Conservation (phyloP, 2,113 vertebrate genomes). For the Colaptes auratus region DNA sequence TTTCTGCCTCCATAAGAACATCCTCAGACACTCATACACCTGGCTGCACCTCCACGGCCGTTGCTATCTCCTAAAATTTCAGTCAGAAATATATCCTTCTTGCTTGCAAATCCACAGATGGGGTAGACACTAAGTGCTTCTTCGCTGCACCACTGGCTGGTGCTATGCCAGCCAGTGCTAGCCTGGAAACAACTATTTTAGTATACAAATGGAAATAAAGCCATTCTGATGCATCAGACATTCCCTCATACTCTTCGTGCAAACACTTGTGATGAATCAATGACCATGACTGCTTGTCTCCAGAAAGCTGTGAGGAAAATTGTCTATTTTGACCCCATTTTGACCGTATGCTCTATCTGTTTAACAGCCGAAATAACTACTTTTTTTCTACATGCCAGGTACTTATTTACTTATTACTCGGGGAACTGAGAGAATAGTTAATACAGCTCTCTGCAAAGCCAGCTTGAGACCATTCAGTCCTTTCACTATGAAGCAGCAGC, state of each 20-base stretch:
- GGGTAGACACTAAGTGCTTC: not conserved
- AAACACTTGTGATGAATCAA: not conserved
- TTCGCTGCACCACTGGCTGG: not conserved
- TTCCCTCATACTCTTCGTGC: not conserved
- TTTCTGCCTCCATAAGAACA: not conserved
- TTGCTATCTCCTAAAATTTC: not conserved
- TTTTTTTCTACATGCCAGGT: not conserved
- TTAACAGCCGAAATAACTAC: not conserved
- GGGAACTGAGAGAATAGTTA: not conserved
- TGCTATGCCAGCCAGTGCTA: not conserved
- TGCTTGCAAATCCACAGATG: not conserved
- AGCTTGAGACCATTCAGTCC: not conserved
- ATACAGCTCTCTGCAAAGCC: not conserved
- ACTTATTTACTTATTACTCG: not conserved
- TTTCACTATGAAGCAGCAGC: not conserved
- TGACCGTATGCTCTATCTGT: not conserved
- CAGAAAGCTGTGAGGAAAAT: not conserved
- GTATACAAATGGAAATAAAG: not conserved
- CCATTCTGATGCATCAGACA: not conserved
- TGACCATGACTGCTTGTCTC: accelerated
- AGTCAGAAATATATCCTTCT: not conserved
- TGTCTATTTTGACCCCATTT: not conserved
- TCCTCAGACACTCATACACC: not conserved
- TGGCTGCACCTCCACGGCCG: not conserved
- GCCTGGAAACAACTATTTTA: not conserved